Evolutionary conservation across 2,113 vertebrate genomes (phyloP).

Genomic region (Emydocephalus ijimae): DNA sequence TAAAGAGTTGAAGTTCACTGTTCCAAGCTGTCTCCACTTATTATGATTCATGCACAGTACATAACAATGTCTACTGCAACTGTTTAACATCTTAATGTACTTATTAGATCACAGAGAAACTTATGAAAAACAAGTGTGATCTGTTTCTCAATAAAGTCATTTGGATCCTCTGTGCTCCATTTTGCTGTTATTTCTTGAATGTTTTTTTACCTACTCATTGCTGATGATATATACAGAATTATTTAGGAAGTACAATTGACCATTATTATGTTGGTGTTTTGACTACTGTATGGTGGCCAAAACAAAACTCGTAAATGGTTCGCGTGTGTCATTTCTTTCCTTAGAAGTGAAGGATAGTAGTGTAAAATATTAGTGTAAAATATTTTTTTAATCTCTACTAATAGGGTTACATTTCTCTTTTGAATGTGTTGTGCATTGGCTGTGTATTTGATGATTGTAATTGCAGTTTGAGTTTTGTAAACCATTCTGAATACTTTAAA

Average conservation of each 20-base stretch:
- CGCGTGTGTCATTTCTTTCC: neutral
- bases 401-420: neutral
- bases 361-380: neutral
- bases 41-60: too few relatives aligned
- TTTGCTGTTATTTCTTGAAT: neutral
- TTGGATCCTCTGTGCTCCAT: neutral
- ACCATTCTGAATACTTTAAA: neutral
- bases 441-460: neutral
- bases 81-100: neutral
- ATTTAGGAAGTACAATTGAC: neutral
- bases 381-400: neutral
- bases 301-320: neutral
- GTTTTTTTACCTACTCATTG: neutral
- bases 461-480: neutral
- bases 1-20: too few relatives aligned
- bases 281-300: neutral
- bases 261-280: neutral
- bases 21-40: too few relatives aligned
- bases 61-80: neutral
- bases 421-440: neutral
- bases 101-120: neutral
- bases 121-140: neutral
- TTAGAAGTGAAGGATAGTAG: neutral
- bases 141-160: neutral
- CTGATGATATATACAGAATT: neutral